phyloP scores from a whole-genome alignment of 1,140 invertebrate species.

The Caenorhabditis remanei region DNA sequence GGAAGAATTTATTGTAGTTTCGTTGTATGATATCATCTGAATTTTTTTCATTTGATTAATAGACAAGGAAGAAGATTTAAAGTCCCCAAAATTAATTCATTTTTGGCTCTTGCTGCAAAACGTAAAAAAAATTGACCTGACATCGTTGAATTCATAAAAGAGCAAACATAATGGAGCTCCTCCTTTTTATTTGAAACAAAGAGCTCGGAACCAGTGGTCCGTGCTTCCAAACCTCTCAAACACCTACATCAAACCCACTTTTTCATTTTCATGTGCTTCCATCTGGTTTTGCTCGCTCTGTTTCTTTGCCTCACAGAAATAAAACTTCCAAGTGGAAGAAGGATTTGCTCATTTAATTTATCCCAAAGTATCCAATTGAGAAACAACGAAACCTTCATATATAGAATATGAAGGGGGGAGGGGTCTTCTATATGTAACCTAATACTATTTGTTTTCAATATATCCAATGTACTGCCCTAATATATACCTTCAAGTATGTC shows the following conservation, averaged over 20 bases:
- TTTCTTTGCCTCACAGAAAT: background rate
- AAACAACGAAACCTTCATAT: conserved; percentile 40
- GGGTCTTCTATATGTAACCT: background rate
- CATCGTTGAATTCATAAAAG: background rate
- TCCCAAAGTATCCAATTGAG: conserved; percentile 40
- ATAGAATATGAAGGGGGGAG: too few relatives aligned
- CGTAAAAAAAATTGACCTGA: background rate
- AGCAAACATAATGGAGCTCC: background rate
- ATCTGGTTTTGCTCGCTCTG: conserved; percentile 2
- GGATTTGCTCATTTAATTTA: conserved; percentile 24
- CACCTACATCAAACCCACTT: conserved; percentile 34
- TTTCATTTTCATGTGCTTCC: background rate
- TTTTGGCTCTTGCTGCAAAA: too few relatives aligned
- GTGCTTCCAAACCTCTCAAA: background rate
- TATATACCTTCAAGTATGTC: conserved; percentile 31
- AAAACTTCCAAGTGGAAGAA: background rate
- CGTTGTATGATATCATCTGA: too few relatives aligned
- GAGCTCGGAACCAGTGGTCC: background rate
- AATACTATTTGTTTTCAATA: conserved; percentile 54
- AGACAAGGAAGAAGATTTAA: too few relatives aligned
- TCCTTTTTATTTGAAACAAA: conserved; percentile 20
- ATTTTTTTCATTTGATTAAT: too few relatives aligned
- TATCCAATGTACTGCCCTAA: conserved; percentile 45
- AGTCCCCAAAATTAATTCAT: too few relatives aligned
- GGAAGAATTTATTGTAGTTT: background rate